phyloP scores from a whole-genome alignment of 1,140 invertebrate species.

The Drosophila sucinea region DNA sequence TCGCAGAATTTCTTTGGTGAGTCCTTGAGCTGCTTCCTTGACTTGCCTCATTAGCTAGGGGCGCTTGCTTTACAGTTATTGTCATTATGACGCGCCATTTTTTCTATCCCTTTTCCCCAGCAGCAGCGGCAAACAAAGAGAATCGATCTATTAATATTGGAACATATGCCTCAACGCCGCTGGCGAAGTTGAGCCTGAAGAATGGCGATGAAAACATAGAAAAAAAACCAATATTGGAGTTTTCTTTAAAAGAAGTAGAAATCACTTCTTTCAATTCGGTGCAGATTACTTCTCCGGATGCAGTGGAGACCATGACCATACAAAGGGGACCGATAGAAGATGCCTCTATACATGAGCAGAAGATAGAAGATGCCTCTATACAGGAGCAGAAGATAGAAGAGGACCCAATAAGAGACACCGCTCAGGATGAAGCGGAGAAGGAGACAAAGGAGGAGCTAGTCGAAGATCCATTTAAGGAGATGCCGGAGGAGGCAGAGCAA shows the following conservation, averaged over 20 bases:
- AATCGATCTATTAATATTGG: constrained; percentile 34
- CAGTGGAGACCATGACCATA: neutral
- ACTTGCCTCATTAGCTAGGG: neutral
- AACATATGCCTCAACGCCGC: constrained; percentile 10
- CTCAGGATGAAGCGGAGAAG: neutral
- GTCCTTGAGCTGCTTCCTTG: neutral
- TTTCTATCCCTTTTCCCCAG: constrained; percentile 16
- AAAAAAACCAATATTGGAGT: neutral
- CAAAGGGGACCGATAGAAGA: neutral
- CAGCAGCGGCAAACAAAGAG: constrained; percentile 37
- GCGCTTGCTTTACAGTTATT: constrained; percentile 5
- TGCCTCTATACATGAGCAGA: neutral
- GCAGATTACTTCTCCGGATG: neutral
- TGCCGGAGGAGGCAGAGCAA: neutral
- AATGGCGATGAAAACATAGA: neutral
- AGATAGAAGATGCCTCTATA: neutral
- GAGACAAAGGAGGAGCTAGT: neutral
- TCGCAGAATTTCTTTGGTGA: constrained; percentile 57
- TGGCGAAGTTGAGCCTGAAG: neutral
- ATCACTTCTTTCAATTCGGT: too few relatives aligned
- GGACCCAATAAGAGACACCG: neutral
- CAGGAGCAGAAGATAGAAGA: neutral
- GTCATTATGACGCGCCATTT: constrained; percentile 46
- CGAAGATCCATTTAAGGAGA: neutral
- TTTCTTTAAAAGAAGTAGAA: neutral